These are phyloP conservation scores for Gymnosoma rotundatum DNA, from an alignment of 2,888 invertebrate species.

Conservation along the genomic window DNA sequence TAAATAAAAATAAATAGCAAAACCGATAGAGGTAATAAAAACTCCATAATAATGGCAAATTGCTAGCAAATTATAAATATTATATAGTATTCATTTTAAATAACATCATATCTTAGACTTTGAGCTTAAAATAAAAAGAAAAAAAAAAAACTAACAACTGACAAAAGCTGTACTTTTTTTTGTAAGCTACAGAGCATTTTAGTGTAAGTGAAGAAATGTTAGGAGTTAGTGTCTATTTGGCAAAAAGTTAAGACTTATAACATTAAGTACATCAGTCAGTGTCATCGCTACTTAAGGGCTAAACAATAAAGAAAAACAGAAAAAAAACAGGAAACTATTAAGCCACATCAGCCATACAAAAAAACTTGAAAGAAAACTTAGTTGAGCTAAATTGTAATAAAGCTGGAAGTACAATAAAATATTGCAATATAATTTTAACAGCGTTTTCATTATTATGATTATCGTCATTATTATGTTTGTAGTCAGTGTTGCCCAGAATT, in stretches of 20 bases:
- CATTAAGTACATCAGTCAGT: slow-evolving; percentile 68
- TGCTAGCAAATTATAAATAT: slow-evolving; percentile 62
- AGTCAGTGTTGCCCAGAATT: slow-evolving; percentile 9
- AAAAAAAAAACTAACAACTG: neutral
- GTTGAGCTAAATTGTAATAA: slow-evolving; percentile 24
- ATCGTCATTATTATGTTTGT: slow-evolving; percentile 19
- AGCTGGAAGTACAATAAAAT: slow-evolving; percentile 36
- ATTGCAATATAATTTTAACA: slow-evolving; percentile 53
- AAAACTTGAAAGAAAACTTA: slow-evolving; percentile 2
- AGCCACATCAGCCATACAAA: slow-evolving; percentile 23
- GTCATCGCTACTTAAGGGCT: slow-evolving; percentile 69
- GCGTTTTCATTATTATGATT: slow-evolving; percentile 19
- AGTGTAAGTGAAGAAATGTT: slow-evolving; percentile 42
- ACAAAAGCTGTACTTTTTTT: slow-evolving; percentile 14
- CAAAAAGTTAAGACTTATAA: slow-evolving; percentile 56
- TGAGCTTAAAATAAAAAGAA: neutral
- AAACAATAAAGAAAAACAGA: neutral
- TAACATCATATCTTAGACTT: slow-evolving; percentile 1
- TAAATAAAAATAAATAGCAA: slow-evolving; percentile 46
- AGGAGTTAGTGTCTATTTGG: slow-evolving; percentile 33
- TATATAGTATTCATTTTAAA: slow-evolving; percentile 32
- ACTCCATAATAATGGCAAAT: slow-evolving; percentile 62
- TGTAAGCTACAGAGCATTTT: neutral
- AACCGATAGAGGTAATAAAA: slow-evolving; percentile 32
- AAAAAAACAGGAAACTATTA: slow-evolving; percentile 48